Evolutionary conservation across 1,140 invertebrate species (phyloP).

Genomic region (Drosophila sp.): DNA sequence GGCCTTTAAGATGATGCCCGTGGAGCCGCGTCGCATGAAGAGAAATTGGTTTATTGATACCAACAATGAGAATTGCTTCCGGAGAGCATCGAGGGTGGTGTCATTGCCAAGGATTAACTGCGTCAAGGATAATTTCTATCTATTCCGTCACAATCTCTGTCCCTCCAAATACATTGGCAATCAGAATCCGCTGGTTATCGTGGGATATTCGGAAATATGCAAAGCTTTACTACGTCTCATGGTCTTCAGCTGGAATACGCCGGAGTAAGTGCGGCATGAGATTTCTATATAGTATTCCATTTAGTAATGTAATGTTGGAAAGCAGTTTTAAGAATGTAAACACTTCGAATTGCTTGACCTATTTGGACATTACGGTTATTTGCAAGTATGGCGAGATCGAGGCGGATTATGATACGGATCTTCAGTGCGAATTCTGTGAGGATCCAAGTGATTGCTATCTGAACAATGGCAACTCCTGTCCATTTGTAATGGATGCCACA

Average conservation of each 20-base stretch:
- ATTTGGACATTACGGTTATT: slow-evolving; percentile 58
- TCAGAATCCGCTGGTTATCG: slow-evolving; percentile 33
- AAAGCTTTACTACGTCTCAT: slow-evolving; percentile 53
- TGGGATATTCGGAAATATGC: slow-evolving; percentile 53
- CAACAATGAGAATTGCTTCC: not conserved
- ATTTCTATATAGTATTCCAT: not conserved
- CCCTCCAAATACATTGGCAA: slow-evolving; percentile 44
- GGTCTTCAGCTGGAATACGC: slow-evolving; percentile 59
- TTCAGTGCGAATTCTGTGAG: slow-evolving; percentile 36
- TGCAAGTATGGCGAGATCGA: slow-evolving; percentile 50
- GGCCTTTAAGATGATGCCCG: slow-evolving; percentile 60
- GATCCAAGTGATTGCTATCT: slow-evolving; percentile 34
- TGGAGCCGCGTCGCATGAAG: slow-evolving; percentile 58
- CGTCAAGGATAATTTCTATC: slow-evolving; percentile 33
- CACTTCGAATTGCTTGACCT: slow-evolving; percentile 54
- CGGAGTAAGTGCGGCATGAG: slow-evolving; percentile 40
- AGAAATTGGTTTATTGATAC: slow-evolving; percentile 52
- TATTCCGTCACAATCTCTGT: slow-evolving; percentile 57
- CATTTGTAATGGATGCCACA: slow-evolving; percentile 58
- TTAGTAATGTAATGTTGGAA: too few relatives aligned
- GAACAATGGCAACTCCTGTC: slow-evolving; percentile 20
- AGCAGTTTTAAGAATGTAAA: slow-evolving; percentile 38
- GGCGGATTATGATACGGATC: slow-evolving; percentile 51
- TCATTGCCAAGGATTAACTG: slow-evolving; percentile 19
- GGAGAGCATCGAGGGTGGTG: not conserved